Conservation (phyloP, 2,888 invertebrate species). For the Drosophila lacicola region DNA sequence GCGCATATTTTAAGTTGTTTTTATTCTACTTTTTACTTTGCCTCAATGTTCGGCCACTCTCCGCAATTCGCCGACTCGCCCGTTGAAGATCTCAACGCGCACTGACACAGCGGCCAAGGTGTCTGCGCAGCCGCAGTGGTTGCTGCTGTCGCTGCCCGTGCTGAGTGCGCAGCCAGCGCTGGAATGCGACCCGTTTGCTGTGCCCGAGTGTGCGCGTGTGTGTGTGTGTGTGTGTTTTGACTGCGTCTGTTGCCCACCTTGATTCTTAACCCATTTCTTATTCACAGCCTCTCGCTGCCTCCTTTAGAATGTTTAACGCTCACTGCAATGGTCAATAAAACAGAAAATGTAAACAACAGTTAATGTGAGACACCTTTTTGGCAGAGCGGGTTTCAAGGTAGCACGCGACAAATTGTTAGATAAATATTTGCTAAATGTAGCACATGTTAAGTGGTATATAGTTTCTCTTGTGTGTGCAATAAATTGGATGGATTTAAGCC, state of each 20-base stretch:
- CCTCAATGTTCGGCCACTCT: conserved; percentile 1
- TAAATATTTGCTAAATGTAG: conserved; percentile 21
- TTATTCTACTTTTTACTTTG: conserved; percentile 38
- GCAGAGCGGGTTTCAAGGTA: conserved; percentile 29
- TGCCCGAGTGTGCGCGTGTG: no score
- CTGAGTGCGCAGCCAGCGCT: conserved; percentile 49
- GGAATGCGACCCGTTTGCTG: conserved; percentile 69
- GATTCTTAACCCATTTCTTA: conserved; percentile 74
- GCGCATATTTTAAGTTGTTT: conserved; percentile 51
- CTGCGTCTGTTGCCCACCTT: conserved; percentile 44
- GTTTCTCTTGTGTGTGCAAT: no score
- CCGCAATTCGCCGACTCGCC: conserved; percentile 44
- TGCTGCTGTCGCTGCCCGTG: conserved; percentile 21
- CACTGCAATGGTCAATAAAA: conserved; percentile 32
- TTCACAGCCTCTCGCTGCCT: conserved; percentile 26
- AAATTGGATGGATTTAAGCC: no score
- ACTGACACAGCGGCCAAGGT: conserved; percentile 46
- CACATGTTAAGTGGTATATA: not conserved
- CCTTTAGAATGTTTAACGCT: conserved; percentile 4
- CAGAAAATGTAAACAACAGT: conserved; percentile 33
- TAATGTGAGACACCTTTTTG: conserved; percentile 26
- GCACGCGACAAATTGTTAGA: conserved; percentile 38
- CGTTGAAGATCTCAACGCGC: conserved; percentile 67
- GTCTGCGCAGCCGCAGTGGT: conserved; percentile 56
- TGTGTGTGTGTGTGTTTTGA: conserved; percentile 31